A percentile compares a stretch with the other conserved stretches of the same genome.
phyloP scores from a whole-genome alignment of 2,113 vertebrate species.

The Peromyscus polionotus region DNA sequence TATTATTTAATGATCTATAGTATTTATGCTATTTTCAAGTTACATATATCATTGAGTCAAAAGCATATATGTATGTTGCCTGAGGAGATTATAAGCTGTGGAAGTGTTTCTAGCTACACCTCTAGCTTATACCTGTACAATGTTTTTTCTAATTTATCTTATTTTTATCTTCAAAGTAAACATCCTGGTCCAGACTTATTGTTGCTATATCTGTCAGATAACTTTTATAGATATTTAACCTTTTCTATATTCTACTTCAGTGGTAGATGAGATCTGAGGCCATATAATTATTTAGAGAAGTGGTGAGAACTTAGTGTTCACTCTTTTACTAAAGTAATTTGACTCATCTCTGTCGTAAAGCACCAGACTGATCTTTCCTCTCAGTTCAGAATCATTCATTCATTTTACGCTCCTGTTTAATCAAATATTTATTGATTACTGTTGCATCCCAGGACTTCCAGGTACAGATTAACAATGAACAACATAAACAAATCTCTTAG shows the following conservation, averaged over 20 bases:
- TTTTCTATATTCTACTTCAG: not conserved
- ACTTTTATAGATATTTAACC: not conserved
- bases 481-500: not conserved
- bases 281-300: not conserved
- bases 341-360: not conserved
- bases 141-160: constrained; percentile 2
- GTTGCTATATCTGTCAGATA: not conserved
- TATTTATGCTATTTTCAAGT: not conserved
- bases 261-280: not conserved
- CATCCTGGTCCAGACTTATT: not conserved
- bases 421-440: constrained; percentile 17
- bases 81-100: not conserved
- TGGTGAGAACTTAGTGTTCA: not conserved
- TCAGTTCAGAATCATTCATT: not conserved
- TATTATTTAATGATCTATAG: not conserved
- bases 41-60: constrained; percentile 24
- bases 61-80: constrained; percentile 21
- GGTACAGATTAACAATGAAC: not conserved
- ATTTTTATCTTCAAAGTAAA: not conserved
- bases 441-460: not conserved
- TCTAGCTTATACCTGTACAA: constrained; percentile 32
- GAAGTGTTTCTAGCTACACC: not conserved
- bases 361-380: constrained; percentile 1
- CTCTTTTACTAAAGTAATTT: not conserved
- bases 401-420: not conserved